Percentiles rank a stretch among this genome's conserved stretches.
Conservation (phyloP, 2,888 invertebrate species). For the Nasonia oneida region DNA sequence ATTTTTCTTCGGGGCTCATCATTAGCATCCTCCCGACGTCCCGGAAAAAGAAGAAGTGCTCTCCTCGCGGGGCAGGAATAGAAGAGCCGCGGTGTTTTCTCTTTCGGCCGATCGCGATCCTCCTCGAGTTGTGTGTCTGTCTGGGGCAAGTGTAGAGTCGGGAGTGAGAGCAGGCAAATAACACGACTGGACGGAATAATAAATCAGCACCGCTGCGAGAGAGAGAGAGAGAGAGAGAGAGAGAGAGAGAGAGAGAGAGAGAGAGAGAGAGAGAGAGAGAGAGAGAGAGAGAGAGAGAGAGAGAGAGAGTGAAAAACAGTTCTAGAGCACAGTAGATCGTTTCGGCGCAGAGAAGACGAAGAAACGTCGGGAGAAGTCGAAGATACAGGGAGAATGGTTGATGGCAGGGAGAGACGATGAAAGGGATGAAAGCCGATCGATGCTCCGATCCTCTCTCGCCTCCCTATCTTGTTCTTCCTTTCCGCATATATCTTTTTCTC, state of each 20-base stretch:
- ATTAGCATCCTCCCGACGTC: constrained; percentile 55
- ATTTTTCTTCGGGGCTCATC: constrained; percentile 53
- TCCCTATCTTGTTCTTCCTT: constrained; percentile 16
- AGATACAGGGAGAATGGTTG: constrained; percentile 62
- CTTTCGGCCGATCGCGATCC: constrained; percentile 32
- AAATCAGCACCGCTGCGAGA: constrained; percentile 67
- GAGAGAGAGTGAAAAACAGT: constrained; percentile 68
- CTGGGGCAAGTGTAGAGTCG: not conserved
- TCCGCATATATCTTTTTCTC: constrained; percentile 18
- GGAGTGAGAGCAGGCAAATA: constrained; percentile 70
- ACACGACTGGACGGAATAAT: constrained; percentile 73
- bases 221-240: constrained; percentile 60
- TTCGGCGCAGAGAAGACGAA: not conserved
- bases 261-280: constrained; percentile 64
- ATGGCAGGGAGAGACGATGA: constrained; percentile 47
- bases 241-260: constrained; percentile 60
- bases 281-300: constrained; percentile 53
- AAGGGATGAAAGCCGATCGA: constrained; percentile 64
- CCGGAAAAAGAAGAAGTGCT: not conserved
- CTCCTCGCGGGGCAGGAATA: not conserved
- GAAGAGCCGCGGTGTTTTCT: constrained; percentile 3
- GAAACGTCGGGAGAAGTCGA: not conserved
- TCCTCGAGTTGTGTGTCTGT: constrained; percentile 8
- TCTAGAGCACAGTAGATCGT: constrained; percentile 24
- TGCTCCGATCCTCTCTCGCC: constrained; percentile 10